Evolutionary conservation across 2,888 invertebrate genomes (phyloP).

Genomic region (Philhelius pedissequus): DNA sequence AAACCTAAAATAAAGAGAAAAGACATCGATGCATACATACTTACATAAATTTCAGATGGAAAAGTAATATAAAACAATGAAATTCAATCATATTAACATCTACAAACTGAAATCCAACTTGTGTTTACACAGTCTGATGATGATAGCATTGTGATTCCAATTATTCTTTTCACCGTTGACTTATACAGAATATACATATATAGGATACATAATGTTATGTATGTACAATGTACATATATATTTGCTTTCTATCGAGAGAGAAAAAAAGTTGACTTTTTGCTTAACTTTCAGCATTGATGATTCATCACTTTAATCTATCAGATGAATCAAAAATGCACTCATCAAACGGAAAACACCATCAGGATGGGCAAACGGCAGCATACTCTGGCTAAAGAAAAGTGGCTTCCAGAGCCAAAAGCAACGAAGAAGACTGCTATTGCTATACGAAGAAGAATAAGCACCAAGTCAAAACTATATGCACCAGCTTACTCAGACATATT

Average conservation of each 20-base stretch:
- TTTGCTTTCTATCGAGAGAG: not conserved
- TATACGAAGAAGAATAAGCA: slow-evolving; percentile 1
- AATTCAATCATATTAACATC: not conserved
- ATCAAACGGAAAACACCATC: slow-evolving; percentile 20
- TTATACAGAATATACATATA: slow-evolving; percentile 13
- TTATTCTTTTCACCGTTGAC: slow-evolving; percentile 40
- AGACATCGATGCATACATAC: not conserved
- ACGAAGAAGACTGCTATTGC: not conserved
- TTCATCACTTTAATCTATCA: slow-evolving; percentile 68
- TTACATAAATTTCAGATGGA: slow-evolving; percentile 8
- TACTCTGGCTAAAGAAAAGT: slow-evolving; percentile 2
- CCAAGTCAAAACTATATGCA: slow-evolving; percentile 31
- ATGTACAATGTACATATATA: not conserved
- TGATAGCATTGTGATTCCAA: slow-evolving; percentile 54
- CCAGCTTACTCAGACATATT: slow-evolving; percentile 48
- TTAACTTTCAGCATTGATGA: slow-evolving; percentile 63
- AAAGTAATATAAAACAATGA: slow-evolving; percentile 40
- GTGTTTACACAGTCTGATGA: slow-evolving; percentile 56
- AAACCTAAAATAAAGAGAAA: not conserved
- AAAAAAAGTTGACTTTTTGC: slow-evolving; percentile 18
- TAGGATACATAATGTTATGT: no score
- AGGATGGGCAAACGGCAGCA: not conserved
- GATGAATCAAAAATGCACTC: slow-evolving; percentile 61
- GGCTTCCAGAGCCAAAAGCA: not conserved
- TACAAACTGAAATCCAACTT: slow-evolving; percentile 22